These are phyloP conservation scores for Neocloeon triangulifer DNA, from an alignment of 1,140 invertebrate species.

Conservation along the genomic window DNA sequence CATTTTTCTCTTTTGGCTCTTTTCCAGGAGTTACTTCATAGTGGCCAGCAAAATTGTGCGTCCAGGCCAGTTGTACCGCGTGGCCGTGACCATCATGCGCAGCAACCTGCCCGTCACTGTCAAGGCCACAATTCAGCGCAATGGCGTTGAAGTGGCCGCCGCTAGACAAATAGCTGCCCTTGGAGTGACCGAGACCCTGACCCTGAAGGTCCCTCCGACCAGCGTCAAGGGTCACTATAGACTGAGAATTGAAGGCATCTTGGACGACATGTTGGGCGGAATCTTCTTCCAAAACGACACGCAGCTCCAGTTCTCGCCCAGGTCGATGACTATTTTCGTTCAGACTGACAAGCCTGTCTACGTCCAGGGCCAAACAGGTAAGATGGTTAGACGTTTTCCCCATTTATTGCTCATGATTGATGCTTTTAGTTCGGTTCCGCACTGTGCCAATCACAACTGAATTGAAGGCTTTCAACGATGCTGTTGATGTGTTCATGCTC, in stretches of 20 bases:
- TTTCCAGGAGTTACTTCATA: slow-evolving; percentile 58
- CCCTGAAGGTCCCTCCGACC: slow-evolving; percentile 47
- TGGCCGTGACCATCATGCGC: slow-evolving; percentile 53
- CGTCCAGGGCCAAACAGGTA: slow-evolving; percentile 73
- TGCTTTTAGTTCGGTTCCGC: slow-evolving; percentile 48
- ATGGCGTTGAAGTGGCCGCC: slow-evolving; percentile 65
- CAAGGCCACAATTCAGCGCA: slow-evolving; percentile 57
- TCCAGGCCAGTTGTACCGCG: slow-evolving; percentile 64
- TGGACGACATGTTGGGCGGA: slow-evolving; percentile 60
- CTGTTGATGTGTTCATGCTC: slow-evolving; percentile 73
- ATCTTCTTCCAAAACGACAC: slow-evolving; percentile 69
- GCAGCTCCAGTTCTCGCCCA: slow-evolving; percentile 48
- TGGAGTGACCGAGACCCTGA: slow-evolving; percentile 40
- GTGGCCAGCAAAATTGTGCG: slow-evolving; percentile 66
- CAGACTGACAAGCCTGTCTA: slow-evolving; percentile 90
- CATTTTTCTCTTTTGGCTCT: too few relatives aligned
- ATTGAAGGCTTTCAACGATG: slow-evolving; percentile 63
- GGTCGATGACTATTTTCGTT: slow-evolving; percentile 89
- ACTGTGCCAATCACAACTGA: slow-evolving; percentile 76
- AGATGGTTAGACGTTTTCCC: too few relatives aligned
- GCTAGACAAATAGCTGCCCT: slow-evolving; percentile 52
- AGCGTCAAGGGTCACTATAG: slow-evolving; percentile 61
- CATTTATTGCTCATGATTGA: not conserved
- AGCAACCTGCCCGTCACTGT: slow-evolving; percentile 50
- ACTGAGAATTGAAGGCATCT: slow-evolving; percentile 69